Evolutionary conservation across 2,888 invertebrate genomes (phyloP).

Genomic region (Diabrotica balteata): DNA sequence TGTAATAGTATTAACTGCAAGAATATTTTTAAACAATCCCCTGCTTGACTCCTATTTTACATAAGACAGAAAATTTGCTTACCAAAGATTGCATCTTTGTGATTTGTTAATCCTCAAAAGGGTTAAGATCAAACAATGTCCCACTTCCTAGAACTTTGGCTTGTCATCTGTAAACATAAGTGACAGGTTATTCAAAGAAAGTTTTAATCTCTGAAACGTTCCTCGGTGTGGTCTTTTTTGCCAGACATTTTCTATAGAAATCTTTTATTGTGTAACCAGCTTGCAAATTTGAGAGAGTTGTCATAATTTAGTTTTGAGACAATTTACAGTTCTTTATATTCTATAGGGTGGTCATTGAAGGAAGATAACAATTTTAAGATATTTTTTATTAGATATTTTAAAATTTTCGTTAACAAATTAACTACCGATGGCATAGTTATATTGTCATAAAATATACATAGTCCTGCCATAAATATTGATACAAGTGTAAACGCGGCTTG

Average conservation of each 20-base stretch:
- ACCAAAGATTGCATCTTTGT: constrained; percentile 32
- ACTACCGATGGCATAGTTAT: no score
- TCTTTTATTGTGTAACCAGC: constrained; percentile 14
- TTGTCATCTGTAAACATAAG: constrained; percentile 7
- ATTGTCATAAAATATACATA: no score
- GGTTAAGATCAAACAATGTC: constrained; percentile 27
- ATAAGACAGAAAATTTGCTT: constrained; percentile 23
- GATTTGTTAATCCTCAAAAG: constrained; percentile 22
- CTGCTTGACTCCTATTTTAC: constrained; percentile 21
- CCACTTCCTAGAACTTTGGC: constrained; percentile 14
- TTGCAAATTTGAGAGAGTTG: constrained; percentile 3
- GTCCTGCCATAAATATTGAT: no score
- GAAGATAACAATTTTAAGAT: no score
- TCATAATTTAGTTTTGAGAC: constrained; percentile 1
- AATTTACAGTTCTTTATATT: background rate
- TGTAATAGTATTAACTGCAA: no score
- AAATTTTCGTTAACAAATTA: no score
- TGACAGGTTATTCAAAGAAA: constrained; percentile 14
- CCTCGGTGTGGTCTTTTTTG: constrained; percentile 10
- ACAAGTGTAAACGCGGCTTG: no score
- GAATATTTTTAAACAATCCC: no score
- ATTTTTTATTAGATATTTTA: no score
- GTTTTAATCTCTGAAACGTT: constrained; percentile 13
- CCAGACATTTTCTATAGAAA: constrained; percentile 6
- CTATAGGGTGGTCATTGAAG: no score